Base-by-base conservation (phyloP, 1,140 invertebrate species). In the Caligus rogercresseyi region DNA sequence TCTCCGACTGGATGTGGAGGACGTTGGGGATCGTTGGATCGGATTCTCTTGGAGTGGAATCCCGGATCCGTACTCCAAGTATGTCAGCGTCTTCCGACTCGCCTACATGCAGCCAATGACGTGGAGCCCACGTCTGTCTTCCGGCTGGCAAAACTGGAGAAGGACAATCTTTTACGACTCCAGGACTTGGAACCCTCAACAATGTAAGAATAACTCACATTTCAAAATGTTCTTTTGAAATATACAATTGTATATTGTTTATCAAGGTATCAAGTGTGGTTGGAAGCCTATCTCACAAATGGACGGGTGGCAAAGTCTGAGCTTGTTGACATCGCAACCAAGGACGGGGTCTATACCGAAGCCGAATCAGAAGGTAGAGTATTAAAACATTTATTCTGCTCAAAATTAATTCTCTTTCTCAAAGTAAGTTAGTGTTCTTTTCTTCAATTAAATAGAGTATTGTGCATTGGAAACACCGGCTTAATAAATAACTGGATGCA, bases 31-130 rank as follows among this genome's bases (percentile, higher is more conserved):
- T 0, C 81, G 79, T 26, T 83, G 82, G 16, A 81, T 86, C 0
- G 83, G 86, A 68, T 77, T 91, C 1, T 78, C 78, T 0, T 89
- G 86, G 85, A 81, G 75, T 54, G 87, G 88, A 3, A 81, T 91
- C 0, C 87, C 88, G 2, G 81, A 84, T 69, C 88, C 88, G 0
- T 82, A 87, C 66, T 86, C 89, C 67, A 87, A 90, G 69, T 89
- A 84, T 74, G 85, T 92, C n/a, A 85, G 89, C 67, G 87, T 93
- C 66, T 89, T 85, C 72, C 78, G 86, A 65, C 84, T 86, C 1
- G 85, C 87, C 62, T 90, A 88, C 70, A 82, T 86, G 67, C 82
- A 80, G 82, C 85, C 54, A 67, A 72, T 2, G 81, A 83, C 65
- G 64, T 63, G 2, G 84, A 86, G 65, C 83, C 82, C 0, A 87